Percentiles rank a stretch among this genome's conserved stretches.
These are phyloP conservation scores for Ptychobarbus kaznakovi DNA, from an alignment of 2,797 vertebrate genomes.

Conservation along the genomic window DNA sequence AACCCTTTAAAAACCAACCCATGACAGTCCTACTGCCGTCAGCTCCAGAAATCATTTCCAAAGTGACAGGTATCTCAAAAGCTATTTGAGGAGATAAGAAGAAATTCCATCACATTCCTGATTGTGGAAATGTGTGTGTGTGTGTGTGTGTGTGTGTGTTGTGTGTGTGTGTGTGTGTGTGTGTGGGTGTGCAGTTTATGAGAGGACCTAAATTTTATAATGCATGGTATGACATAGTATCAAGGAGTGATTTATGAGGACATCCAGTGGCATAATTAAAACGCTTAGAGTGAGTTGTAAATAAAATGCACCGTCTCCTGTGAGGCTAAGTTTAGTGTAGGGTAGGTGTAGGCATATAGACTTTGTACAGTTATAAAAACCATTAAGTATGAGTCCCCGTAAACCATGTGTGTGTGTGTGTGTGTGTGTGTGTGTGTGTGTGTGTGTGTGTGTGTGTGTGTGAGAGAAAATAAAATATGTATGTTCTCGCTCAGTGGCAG, in stretches of 20 bases:
- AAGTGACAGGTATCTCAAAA: conserved; percentile 37
- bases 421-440: background rate
- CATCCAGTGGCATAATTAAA: no score
- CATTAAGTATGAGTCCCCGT: no score
- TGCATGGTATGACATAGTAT: no score
- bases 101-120: conserved; percentile 37
- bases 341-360: no score
- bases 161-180: background rate
- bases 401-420: background rate
- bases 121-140: conserved; percentile 39
- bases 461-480: conserved; percentile 35
- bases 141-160: background rate
- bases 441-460: background rate
- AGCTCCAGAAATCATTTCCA: conserved; percentile 16
- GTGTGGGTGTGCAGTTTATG: no score
- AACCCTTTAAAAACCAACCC: background rate
- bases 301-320: no score
- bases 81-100: conserved; percentile 31
- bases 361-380: no score
- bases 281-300: no score
- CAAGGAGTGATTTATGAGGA: no score
- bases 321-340: no score
- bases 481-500: conserved; percentile 29
- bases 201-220: no score
- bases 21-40: background rate